Evolutionary conservation across 2,797 vertebrate species (phyloP).

Genomic region (Triplophysa yarkandensis): DNA sequence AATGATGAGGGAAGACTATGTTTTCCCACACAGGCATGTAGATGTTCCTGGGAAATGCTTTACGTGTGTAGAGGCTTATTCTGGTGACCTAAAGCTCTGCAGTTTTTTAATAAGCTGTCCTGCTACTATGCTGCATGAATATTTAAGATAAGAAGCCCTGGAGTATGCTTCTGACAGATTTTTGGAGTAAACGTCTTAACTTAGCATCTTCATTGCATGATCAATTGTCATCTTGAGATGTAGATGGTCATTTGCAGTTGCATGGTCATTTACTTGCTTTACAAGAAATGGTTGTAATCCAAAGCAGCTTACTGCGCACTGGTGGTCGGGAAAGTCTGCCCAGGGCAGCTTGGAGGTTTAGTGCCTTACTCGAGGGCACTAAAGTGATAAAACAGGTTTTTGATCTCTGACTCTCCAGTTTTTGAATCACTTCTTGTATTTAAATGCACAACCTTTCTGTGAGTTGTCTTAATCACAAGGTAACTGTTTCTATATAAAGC

Average conservation of each 20-base stretch:
- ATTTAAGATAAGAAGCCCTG: constrained; percentile 26
- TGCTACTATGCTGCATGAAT: constrained; percentile 27
- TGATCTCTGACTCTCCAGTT: constrained; percentile 22
- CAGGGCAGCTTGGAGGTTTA: constrained; percentile 13
- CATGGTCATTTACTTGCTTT: not conserved
- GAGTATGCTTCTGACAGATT: constrained; percentile 8
- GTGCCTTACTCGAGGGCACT: constrained; percentile 21
- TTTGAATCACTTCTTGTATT: constrained; percentile 3
- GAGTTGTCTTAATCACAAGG: not conserved
- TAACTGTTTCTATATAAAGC: constrained; percentile 12
- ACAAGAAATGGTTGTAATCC: constrained; percentile 25
- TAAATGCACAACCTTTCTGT: constrained; percentile 12
- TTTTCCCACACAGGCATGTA: constrained; percentile 39
- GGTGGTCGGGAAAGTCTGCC: constrained; percentile 13
- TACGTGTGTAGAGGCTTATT: constrained; percentile 34
- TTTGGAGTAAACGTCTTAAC: too few species aligned
- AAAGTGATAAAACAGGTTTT: constrained; percentile 18
- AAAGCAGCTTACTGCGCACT: constrained; percentile 8
- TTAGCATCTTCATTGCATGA: not conserved
- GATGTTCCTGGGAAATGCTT: constrained; percentile 41
- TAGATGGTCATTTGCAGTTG: not conserved
- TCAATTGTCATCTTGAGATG: not conserved
- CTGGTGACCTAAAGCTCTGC: constrained; percentile 40
- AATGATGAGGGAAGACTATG: constrained; percentile 14
- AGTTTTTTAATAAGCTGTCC: constrained; percentile 43